Evolutionary conservation across 2,113 vertebrate species (phyloP), one percentile per base, ranked within the genome.

Genomic region (Pseudolaguvia tuberculata): DNA sequence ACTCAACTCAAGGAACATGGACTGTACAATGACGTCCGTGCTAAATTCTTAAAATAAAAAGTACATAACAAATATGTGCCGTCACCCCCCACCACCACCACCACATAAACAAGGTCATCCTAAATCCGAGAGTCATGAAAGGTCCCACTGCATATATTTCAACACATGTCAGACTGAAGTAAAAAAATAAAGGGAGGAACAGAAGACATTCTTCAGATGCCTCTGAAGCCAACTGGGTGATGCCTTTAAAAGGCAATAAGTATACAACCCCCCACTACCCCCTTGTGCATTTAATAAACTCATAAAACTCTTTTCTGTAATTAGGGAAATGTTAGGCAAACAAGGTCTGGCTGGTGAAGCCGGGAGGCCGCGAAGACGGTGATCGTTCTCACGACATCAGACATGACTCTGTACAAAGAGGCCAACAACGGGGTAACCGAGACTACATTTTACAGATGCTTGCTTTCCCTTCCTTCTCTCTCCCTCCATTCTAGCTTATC

Each of bases 231-330:
- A 84, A 81, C 81, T 70, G 74, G 87, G 85, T 80, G 77, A 89
- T 91, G 88, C 78, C 86, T 90, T 90, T 88, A 87, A 85, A 88
- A 85, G 88, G 89, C 86, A 87, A 85, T 76, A 79, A 75, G 83
- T 79, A 85, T 83, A 77, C 70, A 56, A 53, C 67, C 48, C 82
- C 81, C 78, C 78, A 53, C 67, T 51, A 82, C 81, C 78, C 78
- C 57, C 45, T 20, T 59, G 61, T 31, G 48, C 68, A 74, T 65
- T 80, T 72, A 73, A 70, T 51, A 35, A 75, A 63, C 79, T 78
- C 72, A 63, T 58, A 52, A 77, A 81, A 78, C 57, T 50, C 9
- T 50, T 70, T 21, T 81, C 70, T 63, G 53, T 63, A 79, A 31
- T 45, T 73, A 81, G 42, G 63, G 62, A 83, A 79, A 77, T 73